Percentiles rank a stretch among this genome's conserved stretches.
Conservation (phyloP, 30 jellyfish, hydroid and myxozoan genomes). For the Chrysaora quinquecirrha region DNA sequence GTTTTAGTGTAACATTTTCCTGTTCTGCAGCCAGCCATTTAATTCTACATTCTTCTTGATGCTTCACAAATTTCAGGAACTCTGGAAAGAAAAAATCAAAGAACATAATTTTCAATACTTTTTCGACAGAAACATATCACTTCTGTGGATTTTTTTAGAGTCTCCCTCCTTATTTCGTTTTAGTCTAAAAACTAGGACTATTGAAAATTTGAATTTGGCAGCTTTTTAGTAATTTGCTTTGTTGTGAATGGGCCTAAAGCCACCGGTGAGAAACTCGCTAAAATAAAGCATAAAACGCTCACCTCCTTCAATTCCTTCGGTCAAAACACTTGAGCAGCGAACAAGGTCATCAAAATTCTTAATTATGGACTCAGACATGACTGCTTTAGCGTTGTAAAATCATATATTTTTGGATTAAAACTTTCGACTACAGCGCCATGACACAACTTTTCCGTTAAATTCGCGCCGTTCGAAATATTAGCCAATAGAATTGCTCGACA, state of each 20-base stretch:
- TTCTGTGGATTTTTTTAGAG: too few relatives aligned
- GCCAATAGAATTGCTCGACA: conserved; percentile 65
- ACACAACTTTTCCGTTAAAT: conserved; percentile 13
- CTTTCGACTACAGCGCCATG: background rate
- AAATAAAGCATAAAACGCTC: too few relatives aligned
- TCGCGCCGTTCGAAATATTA: conserved; percentile 57
- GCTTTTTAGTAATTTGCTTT: too few relatives aligned
- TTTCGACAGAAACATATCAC: too few relatives aligned
- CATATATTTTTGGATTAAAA: background rate
- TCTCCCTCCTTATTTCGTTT: too few relatives aligned
- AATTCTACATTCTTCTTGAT: conserved; percentile 91
- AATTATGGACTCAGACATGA: conserved; percentile 43
- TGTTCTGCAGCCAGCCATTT: conserved; percentile 94
- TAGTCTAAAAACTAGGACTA: too few relatives aligned
- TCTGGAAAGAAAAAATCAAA: conserved; percentile 33
- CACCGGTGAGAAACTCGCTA: too few relatives aligned
- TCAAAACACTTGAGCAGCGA: conserved; percentile 87
- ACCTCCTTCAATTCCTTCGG: conserved; percentile 98
- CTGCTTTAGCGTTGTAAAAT: background rate
- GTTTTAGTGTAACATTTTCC: conserved; percentile 88
- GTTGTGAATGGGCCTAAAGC: too few relatives aligned
- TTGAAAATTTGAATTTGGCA: too few relatives aligned
- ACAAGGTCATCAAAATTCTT: conserved; percentile 91
- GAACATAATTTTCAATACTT: background rate
- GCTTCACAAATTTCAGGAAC: conserved; percentile 89